phyloP scores from a whole-genome alignment of 2,113 vertebrate genomes.

The Phalacrocorax pelagicus region DNA sequence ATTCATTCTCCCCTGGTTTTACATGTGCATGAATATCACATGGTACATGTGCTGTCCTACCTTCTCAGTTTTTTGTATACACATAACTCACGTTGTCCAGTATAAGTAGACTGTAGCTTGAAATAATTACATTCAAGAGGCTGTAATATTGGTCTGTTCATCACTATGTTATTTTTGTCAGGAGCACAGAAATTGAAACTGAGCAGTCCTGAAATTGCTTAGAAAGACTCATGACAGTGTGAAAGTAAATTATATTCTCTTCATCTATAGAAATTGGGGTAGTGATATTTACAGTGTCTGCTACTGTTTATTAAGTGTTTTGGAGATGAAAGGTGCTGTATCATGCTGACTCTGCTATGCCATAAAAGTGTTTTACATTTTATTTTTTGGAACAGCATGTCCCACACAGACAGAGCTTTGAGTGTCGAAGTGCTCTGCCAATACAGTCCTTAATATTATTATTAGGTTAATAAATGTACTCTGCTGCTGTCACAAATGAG shows the following conservation, averaged over 20 bases:
- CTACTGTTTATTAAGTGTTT: neutral
- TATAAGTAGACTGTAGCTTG: neutral
- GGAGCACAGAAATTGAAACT: slow-evolving; percentile 9
- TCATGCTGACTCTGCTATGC: neutral
- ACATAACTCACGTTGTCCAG: neutral
- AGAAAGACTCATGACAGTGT: neutral
- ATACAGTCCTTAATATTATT: neutral
- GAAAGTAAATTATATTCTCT: slow-evolving; percentile 25
- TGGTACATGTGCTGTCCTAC: neutral
- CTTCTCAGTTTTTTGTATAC: neutral
- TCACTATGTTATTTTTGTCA: neutral
- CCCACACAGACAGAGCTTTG: neutral
- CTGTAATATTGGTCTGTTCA: neutral
- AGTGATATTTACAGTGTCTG: slow-evolving; percentile 17
- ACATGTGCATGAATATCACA: neutral
- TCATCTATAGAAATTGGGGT: neutral
- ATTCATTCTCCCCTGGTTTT: neutral
- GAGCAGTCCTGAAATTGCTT: slow-evolving; percentile 26
- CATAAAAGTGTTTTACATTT: neutral
- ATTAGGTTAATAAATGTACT: neutral
- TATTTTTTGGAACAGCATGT: neutral
- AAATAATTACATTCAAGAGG: neutral
- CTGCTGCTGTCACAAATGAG: neutral
- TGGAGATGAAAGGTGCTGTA: neutral
- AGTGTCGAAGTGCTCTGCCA: neutral